Evolutionary conservation across 2,888 invertebrate species (phyloP).

Genomic region (Dyspetes luteomarginatus): DNA sequence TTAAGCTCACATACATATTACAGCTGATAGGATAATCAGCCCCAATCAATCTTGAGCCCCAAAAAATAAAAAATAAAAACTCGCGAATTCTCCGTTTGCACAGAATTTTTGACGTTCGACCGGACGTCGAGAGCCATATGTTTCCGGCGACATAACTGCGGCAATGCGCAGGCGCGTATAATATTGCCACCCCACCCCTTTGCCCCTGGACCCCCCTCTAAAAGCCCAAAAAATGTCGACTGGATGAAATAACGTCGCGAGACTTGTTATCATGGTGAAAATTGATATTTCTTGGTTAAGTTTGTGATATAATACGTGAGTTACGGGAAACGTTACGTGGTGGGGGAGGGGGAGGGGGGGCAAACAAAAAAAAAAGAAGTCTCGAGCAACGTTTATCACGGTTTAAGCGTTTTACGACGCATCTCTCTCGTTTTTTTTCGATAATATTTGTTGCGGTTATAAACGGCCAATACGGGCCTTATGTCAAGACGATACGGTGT

Average conservation of each 20-base stretch:
- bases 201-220: background rate
- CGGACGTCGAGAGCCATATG: constrained; percentile 80
- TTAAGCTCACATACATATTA: too few species aligned
- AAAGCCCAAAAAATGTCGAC: constrained; percentile 81
- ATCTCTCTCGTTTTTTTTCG: constrained; percentile 6
- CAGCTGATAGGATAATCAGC: too few species aligned
- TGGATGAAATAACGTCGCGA: constrained; percentile 79
- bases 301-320: constrained; percentile 64
- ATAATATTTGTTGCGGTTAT: constrained; percentile 65
- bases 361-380: too few species aligned
- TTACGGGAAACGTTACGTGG: background rate
- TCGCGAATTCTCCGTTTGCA: constrained; percentile 16
- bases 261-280: constrained; percentile 75
- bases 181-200: constrained; percentile 20
- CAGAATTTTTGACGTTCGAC: constrained; percentile 75
- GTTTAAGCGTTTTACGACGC: constrained; percentile 24
- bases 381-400: background rate
- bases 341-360: too few species aligned
- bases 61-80: too few species aligned
- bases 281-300: constrained; percentile 75
- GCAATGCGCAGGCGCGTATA: constrained; percentile 76
- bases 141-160: constrained; percentile 76
- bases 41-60: too few species aligned
- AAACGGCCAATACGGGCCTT: constrained; percentile 75
- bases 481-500: constrained; percentile 79